phyloP scores from a whole-genome alignment of 1,140 invertebrate genomes.

The Venturia canescens region DNA sequence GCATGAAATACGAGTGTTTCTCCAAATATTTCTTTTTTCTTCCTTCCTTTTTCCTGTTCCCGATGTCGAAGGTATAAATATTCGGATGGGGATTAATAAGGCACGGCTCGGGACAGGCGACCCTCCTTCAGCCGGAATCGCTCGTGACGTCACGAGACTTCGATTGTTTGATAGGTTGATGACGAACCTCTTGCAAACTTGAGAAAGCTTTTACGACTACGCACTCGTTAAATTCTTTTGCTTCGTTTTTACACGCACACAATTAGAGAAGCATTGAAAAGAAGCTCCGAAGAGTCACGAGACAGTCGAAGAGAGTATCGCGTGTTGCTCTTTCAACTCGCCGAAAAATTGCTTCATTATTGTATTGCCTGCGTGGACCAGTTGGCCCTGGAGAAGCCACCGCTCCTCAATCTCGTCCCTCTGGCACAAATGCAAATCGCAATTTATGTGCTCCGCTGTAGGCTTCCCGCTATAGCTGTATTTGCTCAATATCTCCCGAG shows the following conservation, averaged over 20 bases:
- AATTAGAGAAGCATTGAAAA: background rate
- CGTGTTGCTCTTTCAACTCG: background rate
- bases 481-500: background rate
- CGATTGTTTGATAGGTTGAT: background rate
- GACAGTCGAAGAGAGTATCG: background rate
- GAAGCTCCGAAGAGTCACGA: background rate
- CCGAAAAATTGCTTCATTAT: slow-evolving; percentile 39
- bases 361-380: background rate
- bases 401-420: background rate
- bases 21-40: background rate
- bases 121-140: background rate
- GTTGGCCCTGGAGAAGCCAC: slow-evolving; percentile 12
- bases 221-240: background rate
- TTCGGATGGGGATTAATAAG: background rate
- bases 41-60: background rate
- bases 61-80: background rate
- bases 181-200: background rate
- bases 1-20: background rate
- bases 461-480: background rate
- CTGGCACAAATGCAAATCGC: background rate
- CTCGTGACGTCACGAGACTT: background rate
- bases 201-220: background rate
- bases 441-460: background rate
- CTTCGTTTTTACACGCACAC: background rate
- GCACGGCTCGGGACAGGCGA: too few species aligned